Evolutionary conservation across 1,140 invertebrate species (phyloP), one percentile per base, ranked within the genome.

Genomic region (Artemia franciscana): DNA sequence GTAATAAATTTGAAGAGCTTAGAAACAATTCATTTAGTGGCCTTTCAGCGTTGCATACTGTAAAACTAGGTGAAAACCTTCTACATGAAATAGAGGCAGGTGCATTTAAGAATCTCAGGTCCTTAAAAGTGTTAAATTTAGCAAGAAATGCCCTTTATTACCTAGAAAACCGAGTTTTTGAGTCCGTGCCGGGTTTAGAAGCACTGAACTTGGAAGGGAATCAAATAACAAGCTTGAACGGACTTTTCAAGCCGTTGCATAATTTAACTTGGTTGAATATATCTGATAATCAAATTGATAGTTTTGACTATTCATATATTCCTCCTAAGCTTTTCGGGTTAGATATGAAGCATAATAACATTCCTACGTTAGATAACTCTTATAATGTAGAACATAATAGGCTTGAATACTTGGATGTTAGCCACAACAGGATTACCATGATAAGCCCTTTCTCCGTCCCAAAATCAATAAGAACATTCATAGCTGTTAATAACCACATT

Each of bases 181-280:
- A 91, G 68, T 78, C 80, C 62, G 90, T 90, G 68, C 74, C 79
- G 9, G 86, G 89, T 70, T 76, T 93, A 25, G 84, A 90, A 71
- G 87, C 87, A 2, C 85, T 93, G 63, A 77, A 88, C 23, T 73
- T 93, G 28, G 89, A 93, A 73, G 84, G 85, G 27, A 94, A 94
- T 77, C 82, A 84, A 70, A 75, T 94, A 65, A 83, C 81, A 39
- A 84, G 88, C 68, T 90, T 92, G 57, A 80, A 80, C 56, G 85
- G 84, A 4, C 77, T 92, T 24, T 91, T 94, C 70, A 80, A 81
- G 0, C 88, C 89, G 69, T 76, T 92, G 64, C 84, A 85, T 39
- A 88, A 86, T 74, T 77, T 93, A 65, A 82, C 91, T 26, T 91
- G 87, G 86, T 74, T 94, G 57, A 93, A 93, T 71, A 85, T 93